Conservation (phyloP, 2,113 vertebrate genomes). For the Colossoma macropomum region DNA sequence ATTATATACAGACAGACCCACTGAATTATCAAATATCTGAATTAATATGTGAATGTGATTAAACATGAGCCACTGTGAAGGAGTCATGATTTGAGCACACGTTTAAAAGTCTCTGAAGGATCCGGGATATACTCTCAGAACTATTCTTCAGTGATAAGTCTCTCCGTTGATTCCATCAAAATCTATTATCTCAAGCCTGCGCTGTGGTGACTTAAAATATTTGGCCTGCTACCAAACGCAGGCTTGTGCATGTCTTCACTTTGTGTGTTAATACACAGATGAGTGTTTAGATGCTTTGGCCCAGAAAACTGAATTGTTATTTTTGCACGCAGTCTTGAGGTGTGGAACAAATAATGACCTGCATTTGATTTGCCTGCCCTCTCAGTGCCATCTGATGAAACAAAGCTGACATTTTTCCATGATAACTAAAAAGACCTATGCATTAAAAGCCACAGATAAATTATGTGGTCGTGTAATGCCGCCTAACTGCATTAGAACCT, state of each 20-base stretch:
- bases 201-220: not conserved
- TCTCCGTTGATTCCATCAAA: not conserved
- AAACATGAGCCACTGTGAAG: not conserved
- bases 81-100: not conserved
- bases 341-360: not conserved
- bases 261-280: conserved; percentile 4
- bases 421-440: not conserved
- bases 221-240: not conserved
- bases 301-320: conserved; percentile 1
- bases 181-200: conserved; percentile 3
- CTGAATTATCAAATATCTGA: not conserved
- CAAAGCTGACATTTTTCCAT: not conserved
- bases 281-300: not conserved
- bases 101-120: not conserved
- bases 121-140: too few relatives aligned
- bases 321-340: not conserved
- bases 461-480: not conserved
- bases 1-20: too few relatives aligned
- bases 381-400: not conserved
- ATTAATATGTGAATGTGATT: too few relatives aligned
- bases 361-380: not conserved
- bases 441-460: not conserved
- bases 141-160: too few relatives aligned
- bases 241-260: not conserved
- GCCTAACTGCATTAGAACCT: conserved; percentile 7